Evolutionary conservation across 1,140 invertebrate genomes (phyloP).

Genomic region (Drosophila tani): DNA sequence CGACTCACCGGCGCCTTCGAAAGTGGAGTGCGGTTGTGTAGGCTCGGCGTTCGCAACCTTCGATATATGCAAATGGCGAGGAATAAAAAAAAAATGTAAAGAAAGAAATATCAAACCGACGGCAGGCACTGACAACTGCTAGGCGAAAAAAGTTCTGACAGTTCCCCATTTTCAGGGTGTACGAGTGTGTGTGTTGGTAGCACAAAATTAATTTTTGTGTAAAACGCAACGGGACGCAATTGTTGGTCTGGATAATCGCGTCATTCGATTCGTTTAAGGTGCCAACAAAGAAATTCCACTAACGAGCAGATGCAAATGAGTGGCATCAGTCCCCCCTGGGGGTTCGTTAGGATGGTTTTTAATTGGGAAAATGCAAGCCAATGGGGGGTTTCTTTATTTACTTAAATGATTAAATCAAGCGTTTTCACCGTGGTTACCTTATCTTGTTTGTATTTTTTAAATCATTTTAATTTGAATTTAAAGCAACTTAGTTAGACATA

Average conservation of each 20-base stretch:
- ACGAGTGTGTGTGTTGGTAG: neutral
- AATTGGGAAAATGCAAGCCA: neutral
- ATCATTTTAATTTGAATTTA: too few relatives aligned
- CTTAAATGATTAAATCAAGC: too few relatives aligned
- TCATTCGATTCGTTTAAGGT: slow-evolving; percentile 45
- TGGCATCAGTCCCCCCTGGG: neutral
- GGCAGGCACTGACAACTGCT: slow-evolving; percentile 33
- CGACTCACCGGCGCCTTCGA: slow-evolving; percentile 39
- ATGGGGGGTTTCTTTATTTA: too few relatives aligned
- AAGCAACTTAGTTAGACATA: too few relatives aligned
- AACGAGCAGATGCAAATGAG: slow-evolving; percentile 21
- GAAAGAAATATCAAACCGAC: slow-evolving; percentile 27
- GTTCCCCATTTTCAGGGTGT: neutral
- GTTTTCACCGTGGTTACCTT: too few relatives aligned
- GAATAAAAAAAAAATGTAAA: neutral
- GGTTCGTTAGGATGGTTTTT: neutral
- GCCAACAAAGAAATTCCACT: neutral
- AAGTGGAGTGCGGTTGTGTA: slow-evolving; percentile 29
- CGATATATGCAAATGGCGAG: slow-evolving; percentile 35
- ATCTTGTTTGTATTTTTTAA: too few relatives aligned
- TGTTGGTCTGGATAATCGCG: slow-evolving; percentile 43
- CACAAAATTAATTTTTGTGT: slow-evolving; percentile 26
- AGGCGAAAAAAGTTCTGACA: slow-evolving; percentile 23
- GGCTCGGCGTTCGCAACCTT: slow-evolving; percentile 36
- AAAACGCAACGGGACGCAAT: slow-evolving; percentile 24